A percentile compares a stretch with the other conserved stretches of the same genome.
Evolutionary conservation across 2,888 invertebrate genomes (phyloP).

Genomic region (Spatulosminthurus flaviceps): DNA sequence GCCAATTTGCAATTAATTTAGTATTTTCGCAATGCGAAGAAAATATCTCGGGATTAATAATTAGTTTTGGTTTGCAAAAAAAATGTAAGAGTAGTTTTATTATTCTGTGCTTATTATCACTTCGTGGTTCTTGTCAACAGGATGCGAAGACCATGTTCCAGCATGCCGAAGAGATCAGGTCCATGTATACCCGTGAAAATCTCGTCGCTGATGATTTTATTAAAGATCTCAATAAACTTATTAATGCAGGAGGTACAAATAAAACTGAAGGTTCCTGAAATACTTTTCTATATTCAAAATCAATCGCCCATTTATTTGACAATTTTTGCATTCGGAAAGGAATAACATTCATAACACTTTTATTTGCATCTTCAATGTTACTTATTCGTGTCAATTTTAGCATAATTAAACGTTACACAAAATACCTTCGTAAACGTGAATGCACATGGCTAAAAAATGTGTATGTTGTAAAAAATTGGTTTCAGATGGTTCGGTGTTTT

Average conservation of each 20-base stretch:
- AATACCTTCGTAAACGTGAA: too few species aligned
- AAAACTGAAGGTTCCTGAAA: too few species aligned
- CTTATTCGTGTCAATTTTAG: too few species aligned
- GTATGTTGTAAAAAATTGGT: too few species aligned
- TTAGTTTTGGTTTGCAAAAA: neutral
- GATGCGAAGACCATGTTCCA: slow-evolving; percentile 12
- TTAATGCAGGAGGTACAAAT: neutral
- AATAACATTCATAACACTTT: too few species aligned
- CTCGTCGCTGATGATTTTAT: slow-evolving; percentile 8
- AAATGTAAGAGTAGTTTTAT: neutral
- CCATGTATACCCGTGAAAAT: neutral
- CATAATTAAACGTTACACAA: too few species aligned
- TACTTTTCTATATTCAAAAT: too few species aligned
- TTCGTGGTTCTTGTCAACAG: neutral
- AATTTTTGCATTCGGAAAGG: too few species aligned
- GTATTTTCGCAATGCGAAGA: neutral
- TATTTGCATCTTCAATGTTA: too few species aligned
- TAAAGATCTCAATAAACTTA: neutral
- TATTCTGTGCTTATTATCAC: neutral
- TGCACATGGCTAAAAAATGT: too few species aligned
- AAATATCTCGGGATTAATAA: neutral
- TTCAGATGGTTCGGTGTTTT: too few species aligned
- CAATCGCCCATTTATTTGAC: too few species aligned
- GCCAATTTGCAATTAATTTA: neutral
- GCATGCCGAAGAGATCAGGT: neutral